Evolutionary conservation across 2,797 vertebrate genomes (phyloP).

Genomic region (Micromesistius poutassou): DNA sequence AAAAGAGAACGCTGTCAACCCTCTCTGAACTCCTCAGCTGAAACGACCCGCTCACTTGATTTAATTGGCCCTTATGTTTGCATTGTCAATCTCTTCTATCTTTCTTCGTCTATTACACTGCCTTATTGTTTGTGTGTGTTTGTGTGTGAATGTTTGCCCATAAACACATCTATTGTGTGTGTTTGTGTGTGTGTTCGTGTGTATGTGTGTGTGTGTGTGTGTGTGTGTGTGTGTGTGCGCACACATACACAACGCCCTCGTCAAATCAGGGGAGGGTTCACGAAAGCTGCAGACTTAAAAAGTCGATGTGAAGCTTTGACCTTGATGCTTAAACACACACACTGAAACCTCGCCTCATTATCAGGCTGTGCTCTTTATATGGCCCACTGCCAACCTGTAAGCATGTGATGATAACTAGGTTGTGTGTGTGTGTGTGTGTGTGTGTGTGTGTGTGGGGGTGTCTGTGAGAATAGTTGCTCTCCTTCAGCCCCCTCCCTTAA

Average conservation of each 20-base stretch:
- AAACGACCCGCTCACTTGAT: neutral
- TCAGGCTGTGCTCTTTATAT: neutral
- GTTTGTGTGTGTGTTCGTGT: neutral
- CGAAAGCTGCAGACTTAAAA: neutral
- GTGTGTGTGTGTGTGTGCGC: neutral
- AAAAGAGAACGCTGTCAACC: neutral
- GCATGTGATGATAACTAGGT: neutral
- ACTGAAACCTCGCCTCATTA: neutral
- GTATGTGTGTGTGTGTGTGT: neutral
- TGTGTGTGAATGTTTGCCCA: neutral
- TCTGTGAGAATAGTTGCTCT: constrained; percentile 3
- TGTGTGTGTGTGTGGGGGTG: neutral
- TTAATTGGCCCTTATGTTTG: neutral
- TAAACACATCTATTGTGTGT: neutral
- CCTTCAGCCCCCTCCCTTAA: constrained; percentile 22
- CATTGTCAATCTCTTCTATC: neutral
- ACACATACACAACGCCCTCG: neutral
- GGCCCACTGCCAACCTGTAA: neutral
- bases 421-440: neutral
- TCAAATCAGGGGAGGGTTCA: neutral
- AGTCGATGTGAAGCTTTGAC: neutral
- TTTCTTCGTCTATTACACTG: neutral
- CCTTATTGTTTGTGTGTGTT: neutral
- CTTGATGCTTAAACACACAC: constrained; percentile 1
- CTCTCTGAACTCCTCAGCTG: neutral